Evolutionary conservation across 92 coral and sea anemone species (phyloP), one percentile per base, ranked within the genome.

Genomic region (Parazoanthus atlanticus): DNA sequence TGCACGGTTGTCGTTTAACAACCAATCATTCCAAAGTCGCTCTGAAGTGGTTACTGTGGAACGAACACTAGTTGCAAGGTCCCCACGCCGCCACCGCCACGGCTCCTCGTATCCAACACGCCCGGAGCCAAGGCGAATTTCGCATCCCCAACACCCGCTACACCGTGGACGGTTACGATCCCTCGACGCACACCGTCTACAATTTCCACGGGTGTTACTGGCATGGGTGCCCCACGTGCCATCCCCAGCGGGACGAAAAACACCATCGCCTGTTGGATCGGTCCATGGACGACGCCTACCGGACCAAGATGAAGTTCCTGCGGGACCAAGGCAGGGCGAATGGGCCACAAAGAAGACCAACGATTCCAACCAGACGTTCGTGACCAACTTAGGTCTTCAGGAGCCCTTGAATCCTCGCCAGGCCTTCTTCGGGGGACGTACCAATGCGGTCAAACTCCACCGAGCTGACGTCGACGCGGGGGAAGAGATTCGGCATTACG

Each of bases 121-220:
- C 81, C 30, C 10, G 81, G 9, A 77, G 17, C 28, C 56, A 49
- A 2, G 58, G 58, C 26, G 81, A 25, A 0, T 34, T 7, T 0
- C 25, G 30, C 13, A 5, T 9, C 40, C 69, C 17, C 7, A 21
- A 21, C 10, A 13, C n/a, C 1, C 23, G 69, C 8, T 10, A 61
- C 8, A 2, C 41, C n/a, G 67, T 79, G 8, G 84, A 79, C 84
- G 84, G 84, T 3, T 79, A 79, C 70, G 84, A 79, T 4, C n/a
- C 21, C 41, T 0, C 11, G 0, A 54, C 43, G n/a, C 36, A 10
- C 28, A 79, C 84, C 41, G 4, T 54, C 70, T 79, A 79, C 70
- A n/a, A 79, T 2, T 79, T 79, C 70, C 28, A 79, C 9, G 84
- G 84, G 2, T 79, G 84, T 29, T 54, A 16, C 23, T 79, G 43